Evolutionary conservation across 2,113 vertebrate genomes (phyloP).

Genomic region (Poicephalus gulielmi): DNA sequence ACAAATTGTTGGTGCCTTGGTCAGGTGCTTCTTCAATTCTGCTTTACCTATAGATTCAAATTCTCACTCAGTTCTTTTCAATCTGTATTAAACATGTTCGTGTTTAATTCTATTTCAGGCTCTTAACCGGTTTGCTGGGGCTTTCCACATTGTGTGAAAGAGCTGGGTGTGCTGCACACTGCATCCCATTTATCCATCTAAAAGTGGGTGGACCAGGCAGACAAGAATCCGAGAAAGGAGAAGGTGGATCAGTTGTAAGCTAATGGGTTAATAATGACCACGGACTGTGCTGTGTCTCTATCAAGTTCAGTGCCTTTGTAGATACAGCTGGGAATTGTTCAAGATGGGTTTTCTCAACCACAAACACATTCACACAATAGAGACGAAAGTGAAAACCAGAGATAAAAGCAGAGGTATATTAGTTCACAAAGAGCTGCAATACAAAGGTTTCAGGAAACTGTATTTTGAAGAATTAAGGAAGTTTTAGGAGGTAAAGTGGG

Average conservation of each 20-base stretch:
- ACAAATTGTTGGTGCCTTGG: neutral
- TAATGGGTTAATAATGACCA: constrained; percentile 25
- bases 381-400: constrained; percentile 10
- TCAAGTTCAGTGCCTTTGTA: constrained; percentile 20
- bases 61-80: neutral
- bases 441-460: neutral
- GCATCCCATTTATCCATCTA: neutral
- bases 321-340: constrained; percentile 26
- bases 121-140: neutral
- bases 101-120: neutral
- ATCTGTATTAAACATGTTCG: neutral
- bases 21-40: neutral
- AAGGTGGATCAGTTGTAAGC: neutral
- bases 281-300: neutral
- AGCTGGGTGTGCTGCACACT: neutral
- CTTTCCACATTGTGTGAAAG: neutral
- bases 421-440: neutral
- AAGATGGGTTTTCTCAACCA: constrained; percentile 42
- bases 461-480: constrained; percentile 35
- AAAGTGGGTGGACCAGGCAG: neutral
- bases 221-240: neutral
- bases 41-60: neutral
- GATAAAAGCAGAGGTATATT: constrained; percentile 29
- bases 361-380: neutral
- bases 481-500: constrained; percentile 31